These are phyloP conservation scores for Papilio polyxenes DNA, from an alignment of 1,140 invertebrate species.

Conservation along the genomic window DNA sequence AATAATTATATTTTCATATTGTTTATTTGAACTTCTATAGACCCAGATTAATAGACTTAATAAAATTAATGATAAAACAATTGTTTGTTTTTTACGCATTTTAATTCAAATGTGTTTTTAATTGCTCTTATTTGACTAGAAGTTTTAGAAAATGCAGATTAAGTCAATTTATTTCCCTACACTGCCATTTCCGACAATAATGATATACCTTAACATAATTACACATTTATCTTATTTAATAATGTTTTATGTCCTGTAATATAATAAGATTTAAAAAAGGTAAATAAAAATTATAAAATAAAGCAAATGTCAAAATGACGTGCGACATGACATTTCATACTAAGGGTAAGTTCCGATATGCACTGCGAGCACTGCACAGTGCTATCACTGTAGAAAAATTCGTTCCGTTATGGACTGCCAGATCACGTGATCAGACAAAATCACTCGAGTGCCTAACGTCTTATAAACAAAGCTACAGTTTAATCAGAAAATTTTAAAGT, in stretches of 20 bases:
- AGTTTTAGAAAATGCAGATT: constrained; percentile 13
- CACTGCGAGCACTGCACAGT: too few relatives aligned
- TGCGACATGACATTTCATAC: too few relatives aligned
- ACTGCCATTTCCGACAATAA: neutral
- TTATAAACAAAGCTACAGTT: too few relatives aligned
- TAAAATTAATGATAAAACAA: constrained; percentile 42
- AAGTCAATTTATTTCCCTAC: neutral
- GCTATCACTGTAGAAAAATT: too few relatives aligned
- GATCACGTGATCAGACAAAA: too few relatives aligned
- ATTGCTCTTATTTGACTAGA: neutral
- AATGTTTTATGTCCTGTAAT: neutral
- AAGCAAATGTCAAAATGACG: neutral
- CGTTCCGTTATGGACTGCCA: too few relatives aligned
- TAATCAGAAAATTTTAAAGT: too few relatives aligned
- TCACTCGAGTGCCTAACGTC: too few relatives aligned
- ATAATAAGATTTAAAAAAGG: neutral
- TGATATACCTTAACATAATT: neutral
- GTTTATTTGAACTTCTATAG: constrained; percentile 55
- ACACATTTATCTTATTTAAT: neutral
- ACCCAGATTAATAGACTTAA: constrained; percentile 57
- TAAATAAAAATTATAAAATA: too few relatives aligned
- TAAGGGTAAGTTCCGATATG: too few relatives aligned
- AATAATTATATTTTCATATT: constrained; percentile 49
- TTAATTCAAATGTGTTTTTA: constrained; percentile 1
- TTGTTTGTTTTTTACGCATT: constrained; percentile 55